Base-by-base conservation (phyloP, 1,140 invertebrate species). In the Coenobita brevimanus region DNA sequence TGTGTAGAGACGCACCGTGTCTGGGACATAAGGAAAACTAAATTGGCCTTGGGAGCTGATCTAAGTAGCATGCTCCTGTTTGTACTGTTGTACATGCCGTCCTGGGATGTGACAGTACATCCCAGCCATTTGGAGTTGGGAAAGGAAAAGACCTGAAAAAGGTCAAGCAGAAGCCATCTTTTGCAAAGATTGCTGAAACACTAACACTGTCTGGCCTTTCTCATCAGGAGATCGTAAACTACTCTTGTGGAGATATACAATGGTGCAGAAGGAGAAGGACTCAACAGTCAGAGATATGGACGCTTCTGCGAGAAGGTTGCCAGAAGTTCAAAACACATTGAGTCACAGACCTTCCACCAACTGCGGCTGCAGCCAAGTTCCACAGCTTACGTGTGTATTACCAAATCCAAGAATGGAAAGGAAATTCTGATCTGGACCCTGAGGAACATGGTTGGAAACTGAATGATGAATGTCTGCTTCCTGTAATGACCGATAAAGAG, bases 331-430 rank as follows among this genome's bases (percentile, higher is more conserved):
- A 79, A 17, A 46, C 30, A 79, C 54, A 24, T 79, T 60, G 41
- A 79, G 30, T 3, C 54, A 30, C 76, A 79, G 43, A 54, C n/a
- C 27, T 79, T n/a, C 76, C 76, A 57, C 43, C 76, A n/a, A 79
- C 76, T 50, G 46, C 15, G 30, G 76, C 46, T 54, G 46, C 76
- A 50, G 27, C 76, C 24, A 38, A 79, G 76, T 79, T 50, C 46
- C 36, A 79, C 24, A 75, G 71, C 41, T 6, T 38, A n/a, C 46
- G n/a, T 50, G 76, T 79, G 3, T 79, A 79, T 24, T 79, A 50
- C 54, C 76, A 79, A 24, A 79, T 79, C 36, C 76, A 79, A 79
- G 76, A 79, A 57, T 30, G 76, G 76, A 79, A 79, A 24, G 76
- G 10, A 2, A 79, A 79, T 27, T 54, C 46, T 79, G 76, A 46